phyloP scores from a whole-genome alignment of 2,113 vertebrate species.

The Ellobius talpinus region DNA sequence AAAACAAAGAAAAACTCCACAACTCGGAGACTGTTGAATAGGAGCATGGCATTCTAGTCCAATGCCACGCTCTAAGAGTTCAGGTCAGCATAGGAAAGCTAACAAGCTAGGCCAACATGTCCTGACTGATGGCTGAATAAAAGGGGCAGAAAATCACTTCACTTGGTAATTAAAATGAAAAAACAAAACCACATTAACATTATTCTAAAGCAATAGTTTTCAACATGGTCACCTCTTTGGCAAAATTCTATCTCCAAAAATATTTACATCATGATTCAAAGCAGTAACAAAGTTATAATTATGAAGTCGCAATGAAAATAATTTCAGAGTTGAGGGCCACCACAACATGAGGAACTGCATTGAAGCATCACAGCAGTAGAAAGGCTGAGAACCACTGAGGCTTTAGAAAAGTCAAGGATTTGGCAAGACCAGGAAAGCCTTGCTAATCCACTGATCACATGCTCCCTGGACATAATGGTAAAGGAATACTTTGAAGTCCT shows the following conservation, averaged over 20 bases:
- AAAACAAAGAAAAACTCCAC: not conserved
- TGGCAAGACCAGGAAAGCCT: not conserved
- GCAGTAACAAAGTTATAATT: not conserved
- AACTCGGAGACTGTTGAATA: not conserved
- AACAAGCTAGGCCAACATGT: not conserved
- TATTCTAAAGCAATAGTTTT: not conserved
- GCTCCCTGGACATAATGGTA: not conserved
- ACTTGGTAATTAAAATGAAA: not conserved
- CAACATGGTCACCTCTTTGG: not conserved
- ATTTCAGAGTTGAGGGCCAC: not conserved
- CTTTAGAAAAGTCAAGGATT: not conserved
- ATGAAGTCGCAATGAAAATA: not conserved
- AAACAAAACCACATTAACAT: not conserved
- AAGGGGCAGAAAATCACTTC: not conserved
- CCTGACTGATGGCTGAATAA: not conserved
- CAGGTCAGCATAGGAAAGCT: not conserved
- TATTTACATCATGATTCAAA: not conserved
- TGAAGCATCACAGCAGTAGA: no score
- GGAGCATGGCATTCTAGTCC: not conserved
- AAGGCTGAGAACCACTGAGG: not conserved
- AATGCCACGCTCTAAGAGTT: not conserved
- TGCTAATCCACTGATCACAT: constrained; percentile 1
- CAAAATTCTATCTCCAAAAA: not conserved
- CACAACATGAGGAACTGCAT: no score
- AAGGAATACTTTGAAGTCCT: not conserved